phyloP scores from a whole-genome alignment of 2,888 invertebrate genomes.

The Drosophila siamana region DNA sequence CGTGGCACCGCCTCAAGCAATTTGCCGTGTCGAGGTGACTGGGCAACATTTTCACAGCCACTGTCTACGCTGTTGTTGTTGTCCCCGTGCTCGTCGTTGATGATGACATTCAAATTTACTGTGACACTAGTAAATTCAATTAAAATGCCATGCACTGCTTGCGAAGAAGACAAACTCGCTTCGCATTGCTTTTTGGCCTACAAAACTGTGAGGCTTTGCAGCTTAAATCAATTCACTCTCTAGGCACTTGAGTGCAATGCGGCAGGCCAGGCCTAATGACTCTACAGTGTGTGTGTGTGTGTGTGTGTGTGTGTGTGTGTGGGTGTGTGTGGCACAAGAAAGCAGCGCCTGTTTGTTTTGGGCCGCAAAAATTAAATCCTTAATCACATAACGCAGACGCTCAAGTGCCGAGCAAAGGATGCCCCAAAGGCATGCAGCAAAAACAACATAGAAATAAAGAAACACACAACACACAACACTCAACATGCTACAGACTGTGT shows the following conservation, averaged over 20 bases:
- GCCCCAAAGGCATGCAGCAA: slow-evolving; percentile 47
- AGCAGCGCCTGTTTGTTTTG: slow-evolving; percentile 11
- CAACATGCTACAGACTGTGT: slow-evolving; percentile 40
- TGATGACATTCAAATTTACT: slow-evolving; percentile 74
- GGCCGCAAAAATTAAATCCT: slow-evolving; percentile 70
- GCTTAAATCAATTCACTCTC: slow-evolving; percentile 54
- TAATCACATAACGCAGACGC: slow-evolving; percentile 78
- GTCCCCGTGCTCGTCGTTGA: slow-evolving; percentile 30
- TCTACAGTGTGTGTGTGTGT: no score
- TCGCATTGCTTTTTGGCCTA: slow-evolving; percentile 46
- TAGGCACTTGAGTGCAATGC: slow-evolving; percentile 55
- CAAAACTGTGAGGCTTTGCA: slow-evolving; percentile 22
- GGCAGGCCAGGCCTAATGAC: slow-evolving; percentile 50
- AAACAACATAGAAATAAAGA: slow-evolving; percentile 21
- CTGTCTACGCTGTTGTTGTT: slow-evolving; percentile 13
- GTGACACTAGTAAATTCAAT: slow-evolving; percentile 76
- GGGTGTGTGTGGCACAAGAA: slow-evolving; percentile 21
- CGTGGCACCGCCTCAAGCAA: slow-evolving; percentile 52
- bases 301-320: no score
- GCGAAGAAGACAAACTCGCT: no score
- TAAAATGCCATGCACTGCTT: slow-evolving; percentile 67
- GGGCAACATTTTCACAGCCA: slow-evolving; percentile 45
- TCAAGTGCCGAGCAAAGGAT: slow-evolving; percentile 47
- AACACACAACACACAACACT: no score
- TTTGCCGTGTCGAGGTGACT: slow-evolving; percentile 63